These are phyloP conservation scores for Heliocidaris erythrogramma DNA, from an alignment of 35 echinoderm and acorn worm species.

Conservation along the genomic window DNA sequence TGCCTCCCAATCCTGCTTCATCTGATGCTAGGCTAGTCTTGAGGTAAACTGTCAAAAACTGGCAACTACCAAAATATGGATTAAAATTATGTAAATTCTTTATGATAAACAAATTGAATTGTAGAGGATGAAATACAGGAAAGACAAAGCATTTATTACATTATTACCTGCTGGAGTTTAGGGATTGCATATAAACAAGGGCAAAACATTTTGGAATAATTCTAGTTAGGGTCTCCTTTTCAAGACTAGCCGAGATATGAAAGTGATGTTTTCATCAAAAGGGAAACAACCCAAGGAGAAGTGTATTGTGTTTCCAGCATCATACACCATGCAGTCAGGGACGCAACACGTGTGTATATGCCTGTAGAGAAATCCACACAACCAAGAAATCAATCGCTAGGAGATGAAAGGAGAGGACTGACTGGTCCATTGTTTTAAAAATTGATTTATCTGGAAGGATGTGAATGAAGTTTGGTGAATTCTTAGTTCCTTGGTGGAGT, in stretches of 20 bases:
- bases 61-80: no score
- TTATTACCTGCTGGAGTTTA: no score
- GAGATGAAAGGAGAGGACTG: neutral
- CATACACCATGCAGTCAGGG: neutral
- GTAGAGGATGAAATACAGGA: no score
- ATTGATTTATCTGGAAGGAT: neutral
- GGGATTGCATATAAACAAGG: no score
- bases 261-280: slow-evolving; percentile 4
- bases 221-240: neutral
- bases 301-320: neutral
- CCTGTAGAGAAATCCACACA: slow-evolving; percentile 16
- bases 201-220: no score
- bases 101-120: no score
- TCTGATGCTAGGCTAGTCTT: neutral
- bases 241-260: neutral
- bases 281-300: neutral
- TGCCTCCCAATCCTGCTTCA: neutral
- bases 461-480: neutral
- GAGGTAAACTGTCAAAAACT: neutral
- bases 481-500: neutral
- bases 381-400: neutral
- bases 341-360: neutral
- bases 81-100: no score
- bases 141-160: no score
- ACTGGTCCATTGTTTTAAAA: neutral